phyloP scores from a whole-genome alignment of 2,888 invertebrate genomes.

The Ctenicera cuprea region DNA sequence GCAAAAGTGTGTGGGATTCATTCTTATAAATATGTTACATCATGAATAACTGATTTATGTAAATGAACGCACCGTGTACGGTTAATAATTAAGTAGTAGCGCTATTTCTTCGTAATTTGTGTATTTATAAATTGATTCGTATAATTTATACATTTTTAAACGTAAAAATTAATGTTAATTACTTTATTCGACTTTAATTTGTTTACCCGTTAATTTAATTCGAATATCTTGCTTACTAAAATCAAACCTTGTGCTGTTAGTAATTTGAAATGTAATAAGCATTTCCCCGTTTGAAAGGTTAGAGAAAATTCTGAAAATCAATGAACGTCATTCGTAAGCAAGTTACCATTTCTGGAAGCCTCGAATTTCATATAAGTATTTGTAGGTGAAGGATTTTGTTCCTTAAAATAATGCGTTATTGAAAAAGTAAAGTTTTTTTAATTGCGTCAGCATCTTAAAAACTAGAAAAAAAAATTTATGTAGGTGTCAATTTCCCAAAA shows the following conservation, averaged over 20 bases:
- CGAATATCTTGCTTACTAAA: neutral
- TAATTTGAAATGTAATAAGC: neutral
- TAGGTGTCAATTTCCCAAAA: neutral
- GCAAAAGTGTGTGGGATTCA: slow-evolving; percentile 28
- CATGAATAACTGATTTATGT: slow-evolving; percentile 29
- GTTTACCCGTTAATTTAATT: neutral
- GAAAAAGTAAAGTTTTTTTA: no score
- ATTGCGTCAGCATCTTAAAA: neutral
- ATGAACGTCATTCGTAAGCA: neutral
- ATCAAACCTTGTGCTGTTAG: neutral
- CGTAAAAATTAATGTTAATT: no score
- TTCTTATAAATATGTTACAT: slow-evolving; percentile 32
- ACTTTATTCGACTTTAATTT: neutral
- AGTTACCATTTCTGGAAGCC: neutral
- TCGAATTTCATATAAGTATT: neutral
- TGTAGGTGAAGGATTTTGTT: slow-evolving; percentile 3
- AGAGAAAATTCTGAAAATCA: neutral
- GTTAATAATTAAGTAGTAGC: slow-evolving; percentile 20
- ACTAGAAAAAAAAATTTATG: neutral
- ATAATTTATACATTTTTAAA: no score
- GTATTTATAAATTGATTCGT: neutral
- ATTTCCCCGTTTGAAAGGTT: neutral
- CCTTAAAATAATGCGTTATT: neutral
- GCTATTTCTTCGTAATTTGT: neutral
- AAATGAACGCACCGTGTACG: slow-evolving; percentile 10